A percentile compares a stretch with the other conserved stretches of the same genome.
phyloP scores from a whole-genome alignment of 2,888 invertebrate species.

The Drosophila pseudotalamancana region DNA sequence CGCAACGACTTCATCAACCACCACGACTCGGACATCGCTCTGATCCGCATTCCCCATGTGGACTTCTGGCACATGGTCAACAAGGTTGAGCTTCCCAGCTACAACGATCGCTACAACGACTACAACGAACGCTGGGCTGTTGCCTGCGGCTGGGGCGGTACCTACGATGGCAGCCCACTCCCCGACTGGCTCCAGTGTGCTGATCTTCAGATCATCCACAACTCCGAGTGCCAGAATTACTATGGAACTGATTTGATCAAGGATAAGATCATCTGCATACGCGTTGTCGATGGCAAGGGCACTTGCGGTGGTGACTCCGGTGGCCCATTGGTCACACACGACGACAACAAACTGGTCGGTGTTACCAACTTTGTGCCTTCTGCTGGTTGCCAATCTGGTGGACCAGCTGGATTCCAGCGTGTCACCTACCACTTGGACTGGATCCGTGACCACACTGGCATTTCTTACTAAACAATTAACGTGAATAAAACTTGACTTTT shows the following conservation, averaged over 20 bases:
- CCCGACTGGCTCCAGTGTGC: conserved; percentile 69
- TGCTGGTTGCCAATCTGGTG: conserved; percentile 52
- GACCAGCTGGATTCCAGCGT: conserved; percentile 56
- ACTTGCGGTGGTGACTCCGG: conserved; percentile 63
- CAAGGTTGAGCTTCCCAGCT: conserved; percentile 33
- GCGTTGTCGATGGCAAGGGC: too few species aligned
- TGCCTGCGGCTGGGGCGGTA: conserved; percentile 74
- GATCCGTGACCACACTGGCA: conserved; percentile 63
- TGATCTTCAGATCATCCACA: conserved; percentile 65
- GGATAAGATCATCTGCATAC: conserved; percentile 45
- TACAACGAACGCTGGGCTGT: conserved; percentile 38
- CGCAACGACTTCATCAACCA: conserved; percentile 46
- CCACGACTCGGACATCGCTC: conserved; percentile 56
- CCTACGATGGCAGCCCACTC: conserved; percentile 68
- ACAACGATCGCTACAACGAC: conserved; percentile 31
- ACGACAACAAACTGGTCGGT: conserved; percentile 47
- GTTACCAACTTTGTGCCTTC: conserved; percentile 54
- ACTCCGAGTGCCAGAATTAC: conserved; percentile 81
- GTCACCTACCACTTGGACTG: conserved; percentile 57
- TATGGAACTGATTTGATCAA: conserved; percentile 72
- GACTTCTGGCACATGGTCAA: conserved; percentile 30
- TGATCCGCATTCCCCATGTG: conserved; percentile 52
- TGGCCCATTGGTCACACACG: conserved; percentile 60
- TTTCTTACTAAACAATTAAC: conserved; percentile 55
- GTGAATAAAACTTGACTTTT: too few species aligned